A percentile compares a stretch with the other conserved stretches of the same genome.
These are phyloP conservation scores for Mus minutoides DNA, from an alignment of 2,797 vertebrate genomes.

Conservation along the genomic window DNA sequence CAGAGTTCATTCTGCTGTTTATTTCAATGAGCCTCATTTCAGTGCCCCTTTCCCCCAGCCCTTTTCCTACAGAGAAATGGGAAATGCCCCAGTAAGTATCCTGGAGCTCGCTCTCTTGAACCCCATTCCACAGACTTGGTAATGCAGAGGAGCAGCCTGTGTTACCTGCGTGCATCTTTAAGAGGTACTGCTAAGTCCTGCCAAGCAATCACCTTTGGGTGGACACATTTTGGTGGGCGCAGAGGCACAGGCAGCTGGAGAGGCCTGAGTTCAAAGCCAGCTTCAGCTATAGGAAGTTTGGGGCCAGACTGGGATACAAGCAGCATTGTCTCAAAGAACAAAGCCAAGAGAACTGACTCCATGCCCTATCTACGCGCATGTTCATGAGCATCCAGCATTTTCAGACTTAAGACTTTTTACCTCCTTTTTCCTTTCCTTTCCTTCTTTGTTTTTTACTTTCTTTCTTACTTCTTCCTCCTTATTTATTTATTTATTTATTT, in stretches of 20 bases:
- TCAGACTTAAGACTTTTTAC: not conserved
- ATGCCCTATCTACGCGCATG: not conserved
- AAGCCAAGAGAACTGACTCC: not conserved
- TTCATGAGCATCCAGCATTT: not conserved
- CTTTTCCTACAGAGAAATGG: not conserved
- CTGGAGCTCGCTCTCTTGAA: not conserved
- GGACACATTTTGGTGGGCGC: not conserved
- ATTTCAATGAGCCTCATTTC: not conserved
- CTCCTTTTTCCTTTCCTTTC: not conserved
- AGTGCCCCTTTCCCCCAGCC: not conserved
- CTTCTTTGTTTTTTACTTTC: no score
- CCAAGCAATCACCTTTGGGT: not conserved
- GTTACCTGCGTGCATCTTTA: not conserved
- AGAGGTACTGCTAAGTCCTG: no score
- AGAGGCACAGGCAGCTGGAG: not conserved
- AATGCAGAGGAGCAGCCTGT: fast-evolving
- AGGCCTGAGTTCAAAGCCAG: not conserved
- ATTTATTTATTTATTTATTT: no score
- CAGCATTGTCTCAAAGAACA: not conserved
- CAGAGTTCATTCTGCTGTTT: not conserved
- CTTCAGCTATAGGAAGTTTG: not conserved
- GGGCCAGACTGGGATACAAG: not conserved
- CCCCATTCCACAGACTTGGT: not conserved
- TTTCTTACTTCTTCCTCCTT: no score
- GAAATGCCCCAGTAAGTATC: not conserved